Evolutionary conservation across 2,797 vertebrate genomes (phyloP), one percentile per base, ranked within the genome.

Genomic region (Potorous gilbertii): DNA sequence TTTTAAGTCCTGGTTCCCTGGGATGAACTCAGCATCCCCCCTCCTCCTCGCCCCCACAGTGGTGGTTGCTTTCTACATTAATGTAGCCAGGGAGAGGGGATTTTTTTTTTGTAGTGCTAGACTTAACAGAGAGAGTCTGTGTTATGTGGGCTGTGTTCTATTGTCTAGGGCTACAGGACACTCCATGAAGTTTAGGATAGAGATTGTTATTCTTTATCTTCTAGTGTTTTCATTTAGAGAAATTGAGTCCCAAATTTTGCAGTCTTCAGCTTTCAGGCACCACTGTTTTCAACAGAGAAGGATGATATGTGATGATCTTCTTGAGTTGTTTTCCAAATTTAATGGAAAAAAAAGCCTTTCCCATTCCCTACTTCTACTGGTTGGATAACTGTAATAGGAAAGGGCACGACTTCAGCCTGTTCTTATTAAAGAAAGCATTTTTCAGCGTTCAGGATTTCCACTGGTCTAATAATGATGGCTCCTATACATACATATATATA

Each of bases 261-360:
- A 31, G n/a, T 95, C 95, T 94, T 95, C 90, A 55, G 95, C 97
- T 97, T 97, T 97, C 94, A 97, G 95, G 96, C 97, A 92, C 94
- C 96, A 96, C 94, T 91, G 97, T 94, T 97, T 97, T 96, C 96
- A 97, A 94, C 97, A 97, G 97, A 96, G 95, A 92, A 97, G 94
- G 94, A 96, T 97, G 94, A 56, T 97, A 95, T 97, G 97, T 98
- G 97, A 97, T 97, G 96, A 97, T 98, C 95, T 98, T 95, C 96
- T 97, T 4, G 0, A 95, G 95, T 97, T 97, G 95, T 97, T 97
- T 98, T 95, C 1, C 28, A 87, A 97, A 97, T 93, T 97, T 74
- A 66, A 27, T 92, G 96, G 40, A 62, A 93, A 94, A 95, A 97
- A 96, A 96, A 97, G 12, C 16, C 50, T 96, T 94, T 91, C 89